Base-by-base conservation (phyloP, 2,888 invertebrate genomes). In the Platycheirus albimanus region DNA sequence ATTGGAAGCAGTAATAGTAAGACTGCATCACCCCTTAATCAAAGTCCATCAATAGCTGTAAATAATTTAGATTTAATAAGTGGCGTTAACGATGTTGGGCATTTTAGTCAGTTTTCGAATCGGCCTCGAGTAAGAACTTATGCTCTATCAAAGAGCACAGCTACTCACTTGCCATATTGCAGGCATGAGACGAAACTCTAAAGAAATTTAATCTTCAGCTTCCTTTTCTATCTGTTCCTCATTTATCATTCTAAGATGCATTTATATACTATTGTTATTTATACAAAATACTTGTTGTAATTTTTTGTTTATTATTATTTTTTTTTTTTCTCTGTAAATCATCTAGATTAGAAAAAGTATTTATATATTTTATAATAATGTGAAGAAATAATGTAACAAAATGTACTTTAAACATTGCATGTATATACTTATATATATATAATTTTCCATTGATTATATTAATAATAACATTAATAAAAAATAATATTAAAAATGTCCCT, bases 171-270 rank as follows among this genome's bases (percentile, higher is more conserved):
- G 84, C 85, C 86, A 36, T 85, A 86, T 47, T 86, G 77, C 47
- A 76, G 87, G 56, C 87, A 87, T 63, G 87, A 87, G 52, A 87
- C 87, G 1, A 87, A 87, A 69, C 77, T 87, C 45, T 87, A 74
- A 86, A 30, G 0, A 2, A 41, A 15, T 15, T 5, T 19, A 20
- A 47, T 13, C 19, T 52, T 8, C 30, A 6, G 10, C 13, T 54
- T 43, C 45, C 45, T 33, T 19, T 30, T 45, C 30, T 41, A n/a
- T 36, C 45, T 56, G 61, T 43, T 54, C 61, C 61, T 49, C 49
- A 43, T 24, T 41, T 11, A 8, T 13, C 30, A 20, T 36, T 36
- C 15, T 45, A 56, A 47, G 15, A 47, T 54, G 28, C 11, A 24
- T 28, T 30, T 4, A 24, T 24, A n/a, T n/a, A n/a, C 17, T 17